Conservation (phyloP, 2,113 vertebrate genomes). For the Machaerirhynchus nigripectus region DNA sequence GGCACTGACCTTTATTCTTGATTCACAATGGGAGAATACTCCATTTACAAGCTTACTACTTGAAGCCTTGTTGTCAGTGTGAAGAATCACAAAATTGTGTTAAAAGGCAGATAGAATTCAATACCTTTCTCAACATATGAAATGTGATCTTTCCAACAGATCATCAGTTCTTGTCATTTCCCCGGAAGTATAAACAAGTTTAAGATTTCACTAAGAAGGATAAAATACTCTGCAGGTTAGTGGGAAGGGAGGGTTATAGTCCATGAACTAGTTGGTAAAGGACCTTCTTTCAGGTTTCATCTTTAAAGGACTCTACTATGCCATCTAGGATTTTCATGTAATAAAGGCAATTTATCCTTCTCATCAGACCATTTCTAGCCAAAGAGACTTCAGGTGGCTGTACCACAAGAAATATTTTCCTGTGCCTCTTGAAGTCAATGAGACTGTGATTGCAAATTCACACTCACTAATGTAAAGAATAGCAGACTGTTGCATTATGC, state of each 20-base stretch:
- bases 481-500: slow-evolving; percentile 45
- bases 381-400: background rate
- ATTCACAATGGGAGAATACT: slow-evolving; percentile 7
- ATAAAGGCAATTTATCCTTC: background rate
- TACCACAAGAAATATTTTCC: background rate
- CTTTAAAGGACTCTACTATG: background rate
- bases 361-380: background rate
- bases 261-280: background rate
- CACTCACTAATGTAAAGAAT: background rate
- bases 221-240: background rate
- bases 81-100: background rate
- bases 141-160: background rate
- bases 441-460: background rate
- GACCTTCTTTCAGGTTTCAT: background rate
- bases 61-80: background rate
- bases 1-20: slow-evolving; percentile 12
- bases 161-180: background rate
- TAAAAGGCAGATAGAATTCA: background rate
- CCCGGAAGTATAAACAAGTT: background rate
- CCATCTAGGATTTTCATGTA: background rate
- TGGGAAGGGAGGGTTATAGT: background rate
- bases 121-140: background rate
- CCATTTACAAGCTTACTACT: background rate
- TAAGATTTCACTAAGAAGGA: background rate
- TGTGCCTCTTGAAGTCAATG: background rate